These are phyloP conservation scores for Dryobota labecula DNA, from an alignment of 2,888 invertebrate genomes.

Conservation along the genomic window DNA sequence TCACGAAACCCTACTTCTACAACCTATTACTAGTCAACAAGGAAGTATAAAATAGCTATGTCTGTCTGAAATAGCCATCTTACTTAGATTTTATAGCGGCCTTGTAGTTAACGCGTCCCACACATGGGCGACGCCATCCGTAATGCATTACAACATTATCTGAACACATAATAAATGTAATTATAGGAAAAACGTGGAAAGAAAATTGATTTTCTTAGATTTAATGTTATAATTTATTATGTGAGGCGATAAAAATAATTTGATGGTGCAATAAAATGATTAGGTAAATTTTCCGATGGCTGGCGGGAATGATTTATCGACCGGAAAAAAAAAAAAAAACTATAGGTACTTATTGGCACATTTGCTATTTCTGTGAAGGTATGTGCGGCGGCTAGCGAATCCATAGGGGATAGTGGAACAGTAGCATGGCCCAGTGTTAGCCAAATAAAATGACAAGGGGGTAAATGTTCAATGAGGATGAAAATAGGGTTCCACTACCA, in stretches of 20 bases:
- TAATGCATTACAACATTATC: slow-evolving; percentile 42
- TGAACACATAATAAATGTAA: slow-evolving; percentile 29
- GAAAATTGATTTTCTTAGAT: slow-evolving; percentile 52
- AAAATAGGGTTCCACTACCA: neutral
- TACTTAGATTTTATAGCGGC: slow-evolving; percentile 54
- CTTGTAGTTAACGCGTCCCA: slow-evolving; percentile 44
- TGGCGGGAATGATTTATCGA: neutral
- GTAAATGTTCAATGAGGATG: neutral
- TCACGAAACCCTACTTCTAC: neutral
- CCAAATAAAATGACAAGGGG: too few species aligned
- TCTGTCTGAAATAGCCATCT: slow-evolving; percentile 30
- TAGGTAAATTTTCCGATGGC: neutral
- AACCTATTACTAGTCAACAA: neutral
- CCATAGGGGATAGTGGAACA: neutral
- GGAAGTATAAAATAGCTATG: slow-evolving; percentile 20
- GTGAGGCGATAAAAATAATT: slow-evolving; percentile 26
- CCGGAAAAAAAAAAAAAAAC: neutral
- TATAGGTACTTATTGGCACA: neutral
- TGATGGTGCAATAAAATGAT: slow-evolving; percentile 26
- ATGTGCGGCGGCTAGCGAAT: too few species aligned
- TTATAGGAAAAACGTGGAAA: slow-evolving; percentile 42
- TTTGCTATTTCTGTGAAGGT: slow-evolving; percentile 1
- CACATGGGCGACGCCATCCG: slow-evolving; percentile 52
- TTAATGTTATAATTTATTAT: slow-evolving; percentile 32
- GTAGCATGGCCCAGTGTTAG: neutral